Base-by-base conservation (phyloP, 2,888 invertebrate species). In the Caenorhabditis wallacei region DNA sequence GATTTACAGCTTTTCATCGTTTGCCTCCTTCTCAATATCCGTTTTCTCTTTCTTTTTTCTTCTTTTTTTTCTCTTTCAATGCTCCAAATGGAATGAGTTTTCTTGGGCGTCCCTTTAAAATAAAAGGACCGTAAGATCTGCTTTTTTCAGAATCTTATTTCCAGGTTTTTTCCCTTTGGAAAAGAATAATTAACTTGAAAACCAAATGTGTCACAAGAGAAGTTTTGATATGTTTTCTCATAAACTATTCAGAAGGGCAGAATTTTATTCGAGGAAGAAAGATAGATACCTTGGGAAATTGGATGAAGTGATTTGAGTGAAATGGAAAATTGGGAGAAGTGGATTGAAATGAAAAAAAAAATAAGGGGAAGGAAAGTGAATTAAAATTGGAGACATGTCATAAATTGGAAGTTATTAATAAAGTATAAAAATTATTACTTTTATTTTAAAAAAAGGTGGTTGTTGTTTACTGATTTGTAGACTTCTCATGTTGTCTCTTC, bases 81-180 rank as follows among this genome's bases (percentile, higher is more conserved):
- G 46, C 46, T 18, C 46, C 46, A 48, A 48, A 48, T 54, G 26
- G 54, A 54, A 54, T 24, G 26, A 10, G 54, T 54, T 54, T 48
- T 18, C 46, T 18, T n/a, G 4, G 5, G 8, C 30, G 30, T 30
- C 30, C n/a, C n/a, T 30, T 30, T 30, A 8, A 30, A 59, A 40
- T 40, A 59, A 40, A 59, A 40, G 37, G 2, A 43, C 43, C 16
- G 43, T 30, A 30, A 8, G 30, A 30, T 30, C 30, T 30, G 4
- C 8, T 30, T 30, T 30, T 30, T 30, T 30, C 30, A 43, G 16
- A 43, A 43, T 43, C 43, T 10, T 11, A 43, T 13, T 43, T 30
- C 30, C 30, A 30, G 8, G n/a, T n/a, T n/a, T n/a, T n/a, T n/a
- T n/a, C n/a, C n/a, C n/a, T 30, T 30, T 8, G 8, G 30, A 30